phyloP scores from a whole-genome alignment of 1,140 invertebrate species.

The Thaumetopoea pityocampa region DNA sequence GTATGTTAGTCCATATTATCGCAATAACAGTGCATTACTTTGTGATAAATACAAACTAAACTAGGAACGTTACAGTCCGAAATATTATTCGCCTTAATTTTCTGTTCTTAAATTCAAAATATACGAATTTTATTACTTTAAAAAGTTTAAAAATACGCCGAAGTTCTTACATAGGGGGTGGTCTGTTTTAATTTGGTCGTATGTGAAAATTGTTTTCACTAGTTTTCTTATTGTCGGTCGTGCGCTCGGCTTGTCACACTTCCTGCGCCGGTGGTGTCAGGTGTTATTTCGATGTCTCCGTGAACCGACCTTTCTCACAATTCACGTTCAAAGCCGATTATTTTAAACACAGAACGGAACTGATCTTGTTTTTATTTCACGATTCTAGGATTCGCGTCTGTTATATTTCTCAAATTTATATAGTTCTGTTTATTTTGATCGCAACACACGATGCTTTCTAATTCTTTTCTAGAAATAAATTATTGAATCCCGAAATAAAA shows the following conservation, averaged over 20 bases:
- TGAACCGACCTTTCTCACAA: constrained; percentile 43
- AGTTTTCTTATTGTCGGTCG: constrained; percentile 17
- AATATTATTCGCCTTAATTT: too few species aligned
- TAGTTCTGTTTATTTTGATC: constrained; percentile 5
- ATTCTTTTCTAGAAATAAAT: constrained; percentile 6
- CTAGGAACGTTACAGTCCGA: too few species aligned
- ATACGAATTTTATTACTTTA: too few species aligned
- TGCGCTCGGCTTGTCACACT: constrained; percentile 42
- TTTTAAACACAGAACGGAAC: constrained; percentile 38
- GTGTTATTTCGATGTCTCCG: constrained; percentile 59
- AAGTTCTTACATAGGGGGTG: too few species aligned
- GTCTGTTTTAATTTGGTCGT: constrained; percentile 5
- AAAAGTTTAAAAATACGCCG: too few species aligned
- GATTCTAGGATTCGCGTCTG: constrained; percentile 18
- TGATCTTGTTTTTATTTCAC: constrained; percentile 18
- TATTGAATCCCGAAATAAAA: neutral
- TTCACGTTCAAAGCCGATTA: constrained; percentile 66
- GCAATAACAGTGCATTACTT: too few species aligned
- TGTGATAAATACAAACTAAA: too few species aligned
- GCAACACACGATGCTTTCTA: neutral
- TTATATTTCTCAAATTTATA: constrained; percentile 8
- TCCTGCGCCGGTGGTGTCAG: constrained; percentile 51
- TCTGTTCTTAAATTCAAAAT: too few species aligned
- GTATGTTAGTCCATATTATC: too few species aligned
- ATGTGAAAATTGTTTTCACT: constrained; percentile 18